These are phyloP conservation scores for Kryptopterus vitreolus DNA, from an alignment of 2,797 vertebrate genomes.

Conservation along the genomic window DNA sequence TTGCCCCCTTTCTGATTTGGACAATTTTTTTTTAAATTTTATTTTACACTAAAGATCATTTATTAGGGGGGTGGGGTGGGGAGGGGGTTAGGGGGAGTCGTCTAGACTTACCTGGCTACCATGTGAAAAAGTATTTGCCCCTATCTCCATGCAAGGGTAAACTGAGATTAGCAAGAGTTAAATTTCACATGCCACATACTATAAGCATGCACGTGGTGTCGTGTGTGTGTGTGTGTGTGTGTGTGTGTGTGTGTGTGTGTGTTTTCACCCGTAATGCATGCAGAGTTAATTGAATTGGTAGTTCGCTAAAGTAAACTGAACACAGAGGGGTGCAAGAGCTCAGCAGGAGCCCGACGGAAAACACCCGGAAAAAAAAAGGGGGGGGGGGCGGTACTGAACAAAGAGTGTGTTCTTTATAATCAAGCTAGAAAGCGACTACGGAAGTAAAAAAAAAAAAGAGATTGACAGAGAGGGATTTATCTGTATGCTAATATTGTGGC, in stretches of 20 bases:
- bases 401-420: slow-evolving; percentile 19
- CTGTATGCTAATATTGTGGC: slow-evolving; percentile 15
- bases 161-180: too few species aligned
- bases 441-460: not conserved
- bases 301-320: slow-evolving; percentile 26
- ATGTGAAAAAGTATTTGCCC: too few species aligned
- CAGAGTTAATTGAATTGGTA: slow-evolving; percentile 23
- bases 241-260: slow-evolving; percentile 25
- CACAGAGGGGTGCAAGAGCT: slow-evolving; percentile 7
- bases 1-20: too few species aligned
- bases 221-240: slow-evolving; percentile 33
- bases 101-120: too few species aligned
- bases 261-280: slow-evolving; percentile 14
- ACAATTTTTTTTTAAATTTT: too few species aligned
- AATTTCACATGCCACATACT: too few species aligned
- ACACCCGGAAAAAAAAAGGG: not conserved
- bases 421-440: slow-evolving; percentile 28
- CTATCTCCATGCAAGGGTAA: too few species aligned
- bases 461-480: not conserved
- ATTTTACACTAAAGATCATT: too few species aligned
- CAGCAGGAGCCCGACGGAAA: slow-evolving; percentile 12
- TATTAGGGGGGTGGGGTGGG: too few species aligned
- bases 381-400: not conserved
- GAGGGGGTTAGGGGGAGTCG: too few species aligned
- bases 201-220: too few species aligned